phyloP scores from a whole-genome alignment of 1,140 invertebrate species.

The Drosophila lini region DNA sequence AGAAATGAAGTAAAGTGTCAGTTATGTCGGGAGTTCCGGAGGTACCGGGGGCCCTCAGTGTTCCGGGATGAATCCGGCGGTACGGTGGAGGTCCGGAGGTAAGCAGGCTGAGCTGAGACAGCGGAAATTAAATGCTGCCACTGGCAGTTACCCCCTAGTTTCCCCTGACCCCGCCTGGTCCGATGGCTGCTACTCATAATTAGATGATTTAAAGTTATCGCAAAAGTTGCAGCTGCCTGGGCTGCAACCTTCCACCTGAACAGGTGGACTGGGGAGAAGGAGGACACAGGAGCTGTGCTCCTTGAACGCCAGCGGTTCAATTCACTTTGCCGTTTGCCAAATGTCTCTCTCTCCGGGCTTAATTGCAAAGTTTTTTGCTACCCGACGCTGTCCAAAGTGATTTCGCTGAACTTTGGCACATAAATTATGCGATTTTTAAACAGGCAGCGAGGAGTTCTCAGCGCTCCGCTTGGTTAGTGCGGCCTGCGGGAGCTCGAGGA shows the following conservation, averaged over 20 bases:
- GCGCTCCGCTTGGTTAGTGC: constrained; percentile 15
- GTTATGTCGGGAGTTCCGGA: constrained; percentile 48
- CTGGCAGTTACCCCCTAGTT: constrained; percentile 28
- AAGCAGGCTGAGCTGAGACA: constrained; percentile 45
- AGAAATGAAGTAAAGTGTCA: constrained; percentile 83
- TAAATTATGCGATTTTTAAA: constrained; percentile 78
- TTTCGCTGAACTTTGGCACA: constrained; percentile 75
- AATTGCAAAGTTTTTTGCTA: constrained; percentile 76
- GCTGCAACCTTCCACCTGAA: constrained; percentile 31
- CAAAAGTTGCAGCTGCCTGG: constrained; percentile 68
- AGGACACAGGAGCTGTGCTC: constrained; percentile 2
- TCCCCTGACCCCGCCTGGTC: constrained; percentile 34
- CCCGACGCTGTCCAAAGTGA: constrained; percentile 69
- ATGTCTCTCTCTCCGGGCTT: constrained; percentile 63
- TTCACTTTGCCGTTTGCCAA: constrained; percentile 70
- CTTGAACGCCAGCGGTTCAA: constrained; percentile 39
- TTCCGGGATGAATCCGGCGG: not conserved
- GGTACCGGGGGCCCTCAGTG: not conserved
- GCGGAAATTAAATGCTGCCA: constrained; percentile 76
- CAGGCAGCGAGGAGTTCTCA: constrained; percentile 21
- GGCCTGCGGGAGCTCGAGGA: constrained; percentile 47
- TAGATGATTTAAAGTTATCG: constrained; percentile 84
- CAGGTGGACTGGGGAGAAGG: constrained; percentile 10
- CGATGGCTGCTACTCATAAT: constrained; percentile 75
- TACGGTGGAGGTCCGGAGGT: constrained; percentile 1